phyloP scores from a whole-genome alignment of 2,797 vertebrate genomes.

The Nyctibius grandis region DNA sequence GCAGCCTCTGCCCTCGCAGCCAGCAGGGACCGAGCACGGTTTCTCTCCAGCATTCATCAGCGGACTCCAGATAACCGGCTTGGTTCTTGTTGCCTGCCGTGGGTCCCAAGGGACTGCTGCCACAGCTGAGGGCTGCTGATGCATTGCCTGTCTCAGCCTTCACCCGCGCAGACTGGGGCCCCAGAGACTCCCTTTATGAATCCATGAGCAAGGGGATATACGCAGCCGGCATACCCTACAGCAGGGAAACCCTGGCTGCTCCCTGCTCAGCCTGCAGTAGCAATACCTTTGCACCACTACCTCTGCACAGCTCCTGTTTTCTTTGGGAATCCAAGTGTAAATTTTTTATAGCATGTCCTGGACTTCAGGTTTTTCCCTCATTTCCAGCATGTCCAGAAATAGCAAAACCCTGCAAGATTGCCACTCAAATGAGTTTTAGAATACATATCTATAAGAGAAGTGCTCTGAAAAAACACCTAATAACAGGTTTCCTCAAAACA shows the following conservation, averaged over 20 bases:
- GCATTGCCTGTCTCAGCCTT: neutral
- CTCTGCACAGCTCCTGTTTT: accelerated
- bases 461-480: neutral
- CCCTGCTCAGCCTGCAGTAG: accelerated
- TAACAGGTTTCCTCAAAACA: neutral
- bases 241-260: neutral
- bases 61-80: neutral
- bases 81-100: neutral
- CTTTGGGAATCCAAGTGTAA: neutral
- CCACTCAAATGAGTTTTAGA: neutral
- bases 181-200: neutral
- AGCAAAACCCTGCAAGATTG: neutral
- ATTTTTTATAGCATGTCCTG: neutral
- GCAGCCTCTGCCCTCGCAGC: neutral
- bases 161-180: accelerated
- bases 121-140: neutral
- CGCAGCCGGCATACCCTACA: accelerated
- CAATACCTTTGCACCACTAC: neutral
- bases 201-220: neutral
- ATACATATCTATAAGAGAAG: accelerated
- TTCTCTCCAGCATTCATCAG: neutral
- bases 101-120: neutral
- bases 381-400: neutral
- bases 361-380: neutral
- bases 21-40: accelerated